phyloP scores from a whole-genome alignment of 1,140 invertebrate species.

The Zaprionus kolodkinae region DNA sequence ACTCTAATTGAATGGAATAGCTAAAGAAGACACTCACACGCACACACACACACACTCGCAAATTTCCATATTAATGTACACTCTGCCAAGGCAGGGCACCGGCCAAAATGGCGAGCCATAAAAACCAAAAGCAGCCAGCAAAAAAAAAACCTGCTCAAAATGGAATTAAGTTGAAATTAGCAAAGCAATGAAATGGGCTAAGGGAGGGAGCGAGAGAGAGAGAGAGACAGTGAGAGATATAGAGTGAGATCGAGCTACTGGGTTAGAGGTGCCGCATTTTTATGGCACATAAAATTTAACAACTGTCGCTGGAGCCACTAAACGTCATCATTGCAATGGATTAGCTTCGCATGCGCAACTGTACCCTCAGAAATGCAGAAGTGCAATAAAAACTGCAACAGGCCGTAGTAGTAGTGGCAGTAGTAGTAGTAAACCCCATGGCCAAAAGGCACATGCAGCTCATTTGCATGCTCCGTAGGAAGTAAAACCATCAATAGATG shows the following conservation, averaged over 20 bases:
- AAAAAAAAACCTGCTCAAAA: slow-evolving; percentile 45
- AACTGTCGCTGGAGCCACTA: slow-evolving; percentile 73
- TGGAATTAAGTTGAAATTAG: slow-evolving; percentile 76
- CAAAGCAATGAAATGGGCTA: slow-evolving; percentile 28
- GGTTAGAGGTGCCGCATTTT: slow-evolving; percentile 31
- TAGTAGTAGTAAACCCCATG: slow-evolving; percentile 43
- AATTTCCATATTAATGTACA: slow-evolving; percentile 72
- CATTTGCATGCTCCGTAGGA: slow-evolving; percentile 64
- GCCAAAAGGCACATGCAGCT: slow-evolving; percentile 37
- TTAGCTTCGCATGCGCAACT: slow-evolving; percentile 63
- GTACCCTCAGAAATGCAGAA: slow-evolving; percentile 13
- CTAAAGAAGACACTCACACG: slow-evolving; percentile 59
- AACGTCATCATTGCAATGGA: slow-evolving; percentile 75
- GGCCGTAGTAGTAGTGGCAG: slow-evolving; percentile 45
- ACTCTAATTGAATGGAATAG: slow-evolving; percentile 75
- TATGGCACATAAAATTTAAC: slow-evolving; percentile 72
- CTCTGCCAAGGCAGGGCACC: slow-evolving; percentile 15
- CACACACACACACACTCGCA: slow-evolving; percentile 6
- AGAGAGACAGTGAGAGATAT: slow-evolving; percentile 4
- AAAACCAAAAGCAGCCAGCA: slow-evolving; percentile 41
- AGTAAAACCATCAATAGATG: not conserved
- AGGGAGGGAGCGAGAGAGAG: slow-evolving; percentile 10
- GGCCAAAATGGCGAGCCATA: slow-evolving; percentile 48
- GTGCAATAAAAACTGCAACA: slow-evolving; percentile 51
- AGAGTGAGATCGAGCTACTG: not conserved